These are phyloP conservation scores for Microctenopoma steveboyesi DNA, from an alignment of 2,797 vertebrate genomes.

Conservation along the genomic window DNA sequence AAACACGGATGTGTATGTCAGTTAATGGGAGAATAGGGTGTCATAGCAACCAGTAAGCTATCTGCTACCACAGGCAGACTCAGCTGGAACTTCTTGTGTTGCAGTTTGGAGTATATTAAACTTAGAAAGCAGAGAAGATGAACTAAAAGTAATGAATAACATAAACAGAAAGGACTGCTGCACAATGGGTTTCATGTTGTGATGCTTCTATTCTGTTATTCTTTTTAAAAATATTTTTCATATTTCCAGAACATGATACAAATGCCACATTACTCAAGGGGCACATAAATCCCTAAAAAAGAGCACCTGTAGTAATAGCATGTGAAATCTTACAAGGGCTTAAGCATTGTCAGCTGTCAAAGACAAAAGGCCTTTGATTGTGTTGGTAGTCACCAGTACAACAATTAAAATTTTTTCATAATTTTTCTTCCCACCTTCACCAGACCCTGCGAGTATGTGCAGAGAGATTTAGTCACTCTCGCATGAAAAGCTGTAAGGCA, in stretches of 20 bases:
- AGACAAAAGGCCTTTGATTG: conserved; percentile 2
- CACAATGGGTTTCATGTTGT: not conserved
- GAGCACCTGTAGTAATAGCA: not conserved
- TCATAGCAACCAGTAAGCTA: no score
- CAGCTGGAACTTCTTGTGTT: not conserved
- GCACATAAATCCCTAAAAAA: not conserved
- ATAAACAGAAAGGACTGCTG: not conserved
- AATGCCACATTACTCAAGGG: conserved; percentile 2
- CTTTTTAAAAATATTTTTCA: not conserved
- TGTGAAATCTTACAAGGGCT: not conserved
- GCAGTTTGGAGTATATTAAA: not conserved
- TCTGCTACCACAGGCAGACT: not conserved
- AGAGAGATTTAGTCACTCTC: conserved; percentile 2
- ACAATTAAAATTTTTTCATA: conserved; percentile 8
- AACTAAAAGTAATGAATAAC: not conserved
- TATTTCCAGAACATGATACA: not conserved
- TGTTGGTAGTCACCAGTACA: conserved; percentile 18
- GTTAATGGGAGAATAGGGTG: not conserved
- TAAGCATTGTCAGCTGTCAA: not conserved
- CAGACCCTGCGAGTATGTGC: conserved; percentile 4
- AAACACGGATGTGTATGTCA: not conserved
- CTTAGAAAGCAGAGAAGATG: not conserved
- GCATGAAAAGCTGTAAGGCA: not conserved
- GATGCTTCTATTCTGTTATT: not conserved
- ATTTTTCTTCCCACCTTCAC: conserved; percentile 24